Conservation (phyloP, 2,113 vertebrate species). For the Heterotilapia buettikoferi region DNA sequence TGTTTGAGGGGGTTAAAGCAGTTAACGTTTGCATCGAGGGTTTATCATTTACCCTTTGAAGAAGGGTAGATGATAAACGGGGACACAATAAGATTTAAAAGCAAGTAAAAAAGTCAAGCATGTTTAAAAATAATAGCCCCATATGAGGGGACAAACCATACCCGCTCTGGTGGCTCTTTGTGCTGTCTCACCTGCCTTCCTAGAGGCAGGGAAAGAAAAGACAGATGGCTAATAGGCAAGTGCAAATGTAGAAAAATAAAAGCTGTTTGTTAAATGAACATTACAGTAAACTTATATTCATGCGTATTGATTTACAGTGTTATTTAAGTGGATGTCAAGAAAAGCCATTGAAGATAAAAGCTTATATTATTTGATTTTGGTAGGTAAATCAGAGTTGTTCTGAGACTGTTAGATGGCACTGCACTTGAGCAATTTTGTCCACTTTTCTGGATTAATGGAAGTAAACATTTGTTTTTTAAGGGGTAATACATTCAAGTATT, state of each 20-base stretch:
- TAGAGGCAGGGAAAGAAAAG: not conserved
- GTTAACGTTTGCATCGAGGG: not conserved
- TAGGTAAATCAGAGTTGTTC: not conserved
- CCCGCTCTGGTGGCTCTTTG: not conserved
- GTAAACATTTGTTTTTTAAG: not conserved
- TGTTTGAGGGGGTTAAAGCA: not conserved
- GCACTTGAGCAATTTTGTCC: not conserved
- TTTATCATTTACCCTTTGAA: rapidly evolving
- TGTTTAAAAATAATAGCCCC: rapidly evolving
- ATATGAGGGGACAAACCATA: not conserved
- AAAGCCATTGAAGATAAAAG: not conserved
- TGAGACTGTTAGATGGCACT: not conserved
- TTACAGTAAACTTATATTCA: not conserved
- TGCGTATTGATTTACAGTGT: not conserved
- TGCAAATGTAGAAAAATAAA: not conserved
- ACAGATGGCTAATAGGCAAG: not conserved
- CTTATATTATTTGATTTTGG: slow-evolving; percentile 3
- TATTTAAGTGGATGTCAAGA: not conserved
- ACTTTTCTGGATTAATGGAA: not conserved
- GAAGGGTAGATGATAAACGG: rapidly evolving
- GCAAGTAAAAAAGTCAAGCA: not conserved
- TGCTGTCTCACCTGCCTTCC: not conserved
- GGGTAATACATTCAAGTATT: rapidly evolving
- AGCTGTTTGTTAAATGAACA: not conserved
- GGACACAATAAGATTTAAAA: not conserved